Evolutionary conservation across 2,797 vertebrate species (phyloP).

Genomic region (Todus mexicanus): DNA sequence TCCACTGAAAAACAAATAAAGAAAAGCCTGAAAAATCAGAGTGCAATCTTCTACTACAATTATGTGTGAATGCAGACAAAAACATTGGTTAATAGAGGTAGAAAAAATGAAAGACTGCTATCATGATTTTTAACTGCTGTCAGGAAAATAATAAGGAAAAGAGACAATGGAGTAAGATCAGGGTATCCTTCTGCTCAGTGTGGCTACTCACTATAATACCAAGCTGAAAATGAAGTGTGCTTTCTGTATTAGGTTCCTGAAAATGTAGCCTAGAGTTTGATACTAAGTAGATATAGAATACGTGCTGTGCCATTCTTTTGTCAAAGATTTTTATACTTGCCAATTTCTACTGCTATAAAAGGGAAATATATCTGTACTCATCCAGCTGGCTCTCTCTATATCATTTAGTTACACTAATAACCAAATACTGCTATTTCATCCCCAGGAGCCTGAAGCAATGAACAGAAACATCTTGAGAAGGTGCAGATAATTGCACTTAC

Average conservation of each 20-base stretch:
- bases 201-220: not conserved
- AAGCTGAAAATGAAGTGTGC: not conserved
- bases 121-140: not conserved
- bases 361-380: not conserved
- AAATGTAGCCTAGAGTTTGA: not conserved
- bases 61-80: not conserved
- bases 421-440: not conserved
- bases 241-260: not conserved
- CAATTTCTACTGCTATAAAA: not conserved
- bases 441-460: not conserved
- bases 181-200: not conserved
- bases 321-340: not conserved
- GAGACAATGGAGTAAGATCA: not conserved
- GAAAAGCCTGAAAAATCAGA: not conserved
- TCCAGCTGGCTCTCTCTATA: not conserved
- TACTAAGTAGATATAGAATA: not conserved
- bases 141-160: not conserved
- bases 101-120: not conserved
- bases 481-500: not conserved
- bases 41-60: not conserved
- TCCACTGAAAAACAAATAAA: not conserved
- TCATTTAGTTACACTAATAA: not conserved
- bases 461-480: not conserved
- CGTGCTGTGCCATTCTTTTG: not conserved
- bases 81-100: not conserved